These are phyloP conservation scores for Morone saxatilis DNA, from an alignment of 2,113 vertebrate species.

Conservation along the genomic window DNA sequence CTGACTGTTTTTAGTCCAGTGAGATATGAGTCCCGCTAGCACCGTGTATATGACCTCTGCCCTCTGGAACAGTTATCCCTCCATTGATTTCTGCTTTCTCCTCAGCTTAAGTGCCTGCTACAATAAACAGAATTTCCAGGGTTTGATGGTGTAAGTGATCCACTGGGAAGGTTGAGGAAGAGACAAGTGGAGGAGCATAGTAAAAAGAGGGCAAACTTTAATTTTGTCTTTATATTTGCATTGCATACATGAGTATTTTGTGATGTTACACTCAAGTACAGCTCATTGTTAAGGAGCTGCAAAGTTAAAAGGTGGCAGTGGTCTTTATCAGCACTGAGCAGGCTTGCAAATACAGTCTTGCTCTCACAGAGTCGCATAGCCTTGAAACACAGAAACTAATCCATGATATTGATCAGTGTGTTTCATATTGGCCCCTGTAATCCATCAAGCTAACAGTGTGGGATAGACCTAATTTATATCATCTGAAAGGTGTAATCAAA, in stretches of 20 bases:
- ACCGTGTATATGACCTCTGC: slow-evolving; percentile 83
- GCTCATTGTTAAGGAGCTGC: slow-evolving; percentile 25
- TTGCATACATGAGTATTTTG: not conserved
- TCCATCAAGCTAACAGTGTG: slow-evolving; percentile 82
- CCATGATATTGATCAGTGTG: slow-evolving; percentile 85
- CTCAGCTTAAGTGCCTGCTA: slow-evolving; percentile 71
- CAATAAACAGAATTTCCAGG: slow-evolving; percentile 59
- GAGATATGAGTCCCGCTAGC: slow-evolving; percentile 82
- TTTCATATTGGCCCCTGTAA: slow-evolving; percentile 80
- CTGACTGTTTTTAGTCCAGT: slow-evolving; percentile 59
- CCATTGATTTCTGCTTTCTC: slow-evolving; percentile 80
- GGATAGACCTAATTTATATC: slow-evolving; percentile 86
- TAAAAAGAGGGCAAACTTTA: not conserved
- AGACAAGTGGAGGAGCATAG: not conserved
- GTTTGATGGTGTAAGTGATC: slow-evolving; percentile 78
- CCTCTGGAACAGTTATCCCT: slow-evolving; percentile 73
- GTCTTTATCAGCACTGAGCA: slow-evolving; percentile 32
- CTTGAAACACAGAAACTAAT: slow-evolving; percentile 82
- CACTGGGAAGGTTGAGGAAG: slow-evolving; percentile 72
- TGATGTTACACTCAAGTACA: not conserved
- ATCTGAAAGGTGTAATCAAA: slow-evolving; percentile 87
- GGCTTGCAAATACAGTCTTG: slow-evolving; percentile 46
- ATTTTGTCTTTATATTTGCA: not conserved
- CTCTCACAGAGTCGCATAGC: slow-evolving; percentile 63
- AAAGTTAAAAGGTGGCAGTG: slow-evolving; percentile 30